Evolutionary conservation across 2,113 vertebrate species (phyloP).

Genomic region (Silurus asotus): DNA sequence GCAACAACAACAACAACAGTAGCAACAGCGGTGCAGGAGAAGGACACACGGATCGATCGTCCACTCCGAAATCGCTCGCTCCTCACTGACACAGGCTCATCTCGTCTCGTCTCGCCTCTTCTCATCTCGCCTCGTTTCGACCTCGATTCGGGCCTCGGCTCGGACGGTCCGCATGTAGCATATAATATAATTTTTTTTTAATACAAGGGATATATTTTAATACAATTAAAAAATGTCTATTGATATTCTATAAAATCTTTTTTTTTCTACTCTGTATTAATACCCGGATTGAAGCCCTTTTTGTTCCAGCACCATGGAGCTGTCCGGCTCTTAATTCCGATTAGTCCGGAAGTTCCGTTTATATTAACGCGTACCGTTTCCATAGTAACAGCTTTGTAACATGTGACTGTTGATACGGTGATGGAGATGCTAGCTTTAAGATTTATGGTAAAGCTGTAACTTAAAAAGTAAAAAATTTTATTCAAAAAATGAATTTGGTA

Average conservation of each 20-base stretch:
- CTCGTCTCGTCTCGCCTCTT: not conserved
- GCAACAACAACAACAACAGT: slow-evolving; percentile 68
- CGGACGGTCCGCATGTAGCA: slow-evolving; percentile 72
- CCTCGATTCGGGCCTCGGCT: slow-evolving; percentile 9
- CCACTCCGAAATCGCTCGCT: slow-evolving; percentile 79
- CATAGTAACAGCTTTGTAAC: not conserved
- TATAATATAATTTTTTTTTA: not conserved
- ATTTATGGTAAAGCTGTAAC: not conserved
- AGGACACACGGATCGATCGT: slow-evolving; percentile 69
- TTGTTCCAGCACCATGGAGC: not conserved
- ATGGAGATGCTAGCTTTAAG: not conserved
- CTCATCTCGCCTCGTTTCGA: no score
- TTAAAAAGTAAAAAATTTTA: no score
- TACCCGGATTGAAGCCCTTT: no score
- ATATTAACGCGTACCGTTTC: not conserved
- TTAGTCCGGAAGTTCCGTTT: not conserved
- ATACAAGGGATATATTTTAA: slow-evolving; percentile 70
- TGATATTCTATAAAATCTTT: slow-evolving; percentile 46
- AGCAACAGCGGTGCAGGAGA: slow-evolving; percentile 67
- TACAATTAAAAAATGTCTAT: slow-evolving; percentile 57
- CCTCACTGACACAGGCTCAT: slow-evolving; percentile 82
- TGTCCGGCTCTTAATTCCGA: not conserved
- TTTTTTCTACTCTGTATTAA: slow-evolving; percentile 59
- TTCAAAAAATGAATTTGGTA: not conserved
- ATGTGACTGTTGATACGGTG: not conserved